Conservation (phyloP, 1,140 invertebrate genomes). For the Ips nitidus region DNA sequence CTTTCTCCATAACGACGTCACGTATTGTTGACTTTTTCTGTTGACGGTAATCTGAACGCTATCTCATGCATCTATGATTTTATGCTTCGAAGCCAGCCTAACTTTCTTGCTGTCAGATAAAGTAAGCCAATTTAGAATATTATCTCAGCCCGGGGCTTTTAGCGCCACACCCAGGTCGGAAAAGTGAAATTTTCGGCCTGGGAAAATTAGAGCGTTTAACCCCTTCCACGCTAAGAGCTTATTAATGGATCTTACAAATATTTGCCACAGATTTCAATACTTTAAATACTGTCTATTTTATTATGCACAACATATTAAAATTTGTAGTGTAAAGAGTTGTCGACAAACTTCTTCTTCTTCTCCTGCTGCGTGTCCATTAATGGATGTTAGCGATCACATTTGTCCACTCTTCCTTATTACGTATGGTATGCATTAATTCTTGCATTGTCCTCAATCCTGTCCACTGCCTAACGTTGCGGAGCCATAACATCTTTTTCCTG, state of each 20-base stretch:
- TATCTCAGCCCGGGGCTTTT: conserved; percentile 20
- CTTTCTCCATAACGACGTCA: conserved; percentile 9
- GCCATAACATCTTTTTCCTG: too few relatives aligned
- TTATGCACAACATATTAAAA: too few relatives aligned
- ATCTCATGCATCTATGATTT: conserved; percentile 28
- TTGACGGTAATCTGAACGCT: conserved; percentile 15
- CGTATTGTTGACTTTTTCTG: conserved; percentile 25
- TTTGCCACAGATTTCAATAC: neutral
- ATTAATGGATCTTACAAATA: conserved; percentile 7
- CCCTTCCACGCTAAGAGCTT: neutral
- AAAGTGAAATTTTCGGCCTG: conserved; percentile 10
- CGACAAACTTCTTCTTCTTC: too few relatives aligned
- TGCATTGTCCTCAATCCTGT: too few relatives aligned
- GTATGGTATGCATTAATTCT: too few relatives aligned
- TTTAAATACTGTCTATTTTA: neutral
- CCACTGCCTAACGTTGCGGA: too few relatives aligned
- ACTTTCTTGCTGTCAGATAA: conserved; percentile 20
- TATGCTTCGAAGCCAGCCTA: conserved; percentile 11
- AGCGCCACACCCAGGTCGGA: conserved; percentile 8
- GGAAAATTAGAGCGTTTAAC: conserved; percentile 11
- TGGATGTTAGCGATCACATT: too few relatives aligned
- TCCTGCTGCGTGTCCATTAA: too few relatives aligned
- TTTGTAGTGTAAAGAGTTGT: too few relatives aligned
- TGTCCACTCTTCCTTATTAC: too few relatives aligned
- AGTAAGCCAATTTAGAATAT: conserved; percentile 24